A percentile compares a stretch with the other conserved stretches of the same genome.
Conservation (phyloP, 2,797 vertebrate genomes). For the Oophaga sylvatica region DNA sequence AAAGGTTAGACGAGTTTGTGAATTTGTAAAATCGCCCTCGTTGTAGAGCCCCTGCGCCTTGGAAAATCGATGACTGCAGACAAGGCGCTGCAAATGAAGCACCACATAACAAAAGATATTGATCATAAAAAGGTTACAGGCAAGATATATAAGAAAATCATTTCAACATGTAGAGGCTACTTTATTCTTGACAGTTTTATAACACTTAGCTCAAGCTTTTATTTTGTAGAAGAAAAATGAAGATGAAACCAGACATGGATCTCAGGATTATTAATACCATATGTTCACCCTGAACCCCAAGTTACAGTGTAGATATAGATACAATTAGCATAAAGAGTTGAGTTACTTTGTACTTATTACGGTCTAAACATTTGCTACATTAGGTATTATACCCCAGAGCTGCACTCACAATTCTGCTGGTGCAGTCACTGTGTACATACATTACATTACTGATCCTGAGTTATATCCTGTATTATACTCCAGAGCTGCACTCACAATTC, state of each 20-base stretch:
- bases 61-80: slow-evolving; percentile 48
- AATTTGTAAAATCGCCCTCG: slow-evolving; percentile 14
- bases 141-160: slow-evolving; percentile 49
- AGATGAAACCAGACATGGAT: not conserved
- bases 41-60: slow-evolving; percentile 23
- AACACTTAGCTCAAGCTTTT: slow-evolving; percentile 7
- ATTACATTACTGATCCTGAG: too few species aligned
- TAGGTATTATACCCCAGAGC: too few species aligned
- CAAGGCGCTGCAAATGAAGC: slow-evolving; percentile 46
- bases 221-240: not conserved
- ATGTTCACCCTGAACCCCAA: not conserved
- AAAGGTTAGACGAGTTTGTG: slow-evolving; percentile 27
- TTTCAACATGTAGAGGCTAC: slow-evolving; percentile 25
- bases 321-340: not conserved
- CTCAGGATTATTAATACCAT: not conserved
- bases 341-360: not conserved
- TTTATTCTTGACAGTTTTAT: slow-evolving; percentile 44
- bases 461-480: too few species aligned
- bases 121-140: slow-evolving; percentile 55
- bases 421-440: too few species aligned
- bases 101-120: slow-evolving; percentile 47
- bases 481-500: too few species aligned
- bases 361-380: too few species aligned
- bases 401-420: too few species aligned
- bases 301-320: not conserved